These are phyloP conservation scores for Oligia fasciuncula DNA, from an alignment of 2,888 invertebrate species.

Conservation along the genomic window DNA sequence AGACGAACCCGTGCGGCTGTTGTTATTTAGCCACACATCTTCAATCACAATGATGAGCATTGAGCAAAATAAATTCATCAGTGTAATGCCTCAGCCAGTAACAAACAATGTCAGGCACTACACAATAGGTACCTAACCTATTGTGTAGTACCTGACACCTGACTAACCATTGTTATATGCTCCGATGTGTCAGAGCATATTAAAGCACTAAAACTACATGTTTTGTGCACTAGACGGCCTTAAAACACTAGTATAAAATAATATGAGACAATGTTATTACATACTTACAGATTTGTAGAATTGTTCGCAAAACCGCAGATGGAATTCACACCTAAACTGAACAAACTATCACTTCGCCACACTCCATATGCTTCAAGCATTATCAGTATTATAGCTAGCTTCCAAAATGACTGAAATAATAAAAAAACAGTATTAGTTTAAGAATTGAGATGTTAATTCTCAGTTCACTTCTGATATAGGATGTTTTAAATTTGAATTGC, in stretches of 20 bases:
- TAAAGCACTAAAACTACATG: background rate
- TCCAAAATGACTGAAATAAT: conserved; percentile 93
- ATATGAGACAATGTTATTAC: background rate
- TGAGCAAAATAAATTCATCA: background rate
- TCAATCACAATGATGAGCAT: background rate
- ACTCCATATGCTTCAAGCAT: conserved; percentile 95
- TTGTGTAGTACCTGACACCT: too few species aligned
- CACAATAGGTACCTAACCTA: background rate
- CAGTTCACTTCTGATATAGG: background rate
- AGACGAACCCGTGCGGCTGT: background rate
- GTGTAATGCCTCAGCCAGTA: background rate
- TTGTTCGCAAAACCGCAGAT: conserved; percentile 75
- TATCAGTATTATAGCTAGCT: conserved; percentile 93
- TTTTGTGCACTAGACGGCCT: background rate
- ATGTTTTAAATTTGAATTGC: background rate
- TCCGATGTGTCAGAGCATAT: too few species aligned
- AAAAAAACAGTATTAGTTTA: background rate
- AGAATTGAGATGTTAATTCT: background rate
- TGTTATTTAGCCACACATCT: background rate
- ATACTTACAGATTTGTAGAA: conserved; percentile 78
- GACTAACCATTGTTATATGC: background rate
- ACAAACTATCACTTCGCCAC: conserved; percentile 89
- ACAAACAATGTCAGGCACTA: background rate
- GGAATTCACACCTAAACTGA: conserved; percentile 78
- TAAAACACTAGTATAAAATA: background rate